Conservation (phyloP, 2,888 invertebrate species). For the Hylaea fasciaria region DNA sequence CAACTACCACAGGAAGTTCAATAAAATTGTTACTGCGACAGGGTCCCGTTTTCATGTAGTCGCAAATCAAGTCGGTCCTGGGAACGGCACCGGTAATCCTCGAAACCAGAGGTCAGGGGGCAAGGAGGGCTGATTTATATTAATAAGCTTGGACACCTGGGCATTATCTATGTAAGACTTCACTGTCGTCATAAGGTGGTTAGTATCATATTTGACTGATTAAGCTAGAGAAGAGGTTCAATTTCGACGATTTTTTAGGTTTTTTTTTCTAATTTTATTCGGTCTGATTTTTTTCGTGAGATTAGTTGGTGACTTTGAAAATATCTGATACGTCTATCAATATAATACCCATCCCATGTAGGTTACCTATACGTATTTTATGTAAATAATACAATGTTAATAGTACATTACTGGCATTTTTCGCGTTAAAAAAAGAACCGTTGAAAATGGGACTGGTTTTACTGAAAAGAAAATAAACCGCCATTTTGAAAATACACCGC, state of each 20-base stretch:
- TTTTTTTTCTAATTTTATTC: too few relatives aligned
- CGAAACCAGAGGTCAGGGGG: conserved; percentile 55
- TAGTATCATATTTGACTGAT: conserved; percentile 1
- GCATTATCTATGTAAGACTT: conserved; percentile 22
- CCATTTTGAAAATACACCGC: conserved; percentile 58
- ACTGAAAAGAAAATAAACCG: conserved; percentile 48
- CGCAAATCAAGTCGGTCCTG: conserved; percentile 47
- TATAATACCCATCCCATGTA: too few relatives aligned
- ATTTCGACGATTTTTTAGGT: background rate
- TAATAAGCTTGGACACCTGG: conserved; percentile 54
- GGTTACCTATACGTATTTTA: too few relatives aligned
- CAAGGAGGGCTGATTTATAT: conserved; percentile 57
- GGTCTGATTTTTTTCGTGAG: too few relatives aligned
- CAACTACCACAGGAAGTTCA: background rate
- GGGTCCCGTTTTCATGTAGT: conserved; percentile 4
- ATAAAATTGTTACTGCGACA: conserved; percentile 8
- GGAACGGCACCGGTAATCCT: conserved; percentile 58
- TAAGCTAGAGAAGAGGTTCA: conserved; percentile 17
- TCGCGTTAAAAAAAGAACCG: conserved; percentile 43
- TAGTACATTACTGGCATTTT: conserved; percentile 4
- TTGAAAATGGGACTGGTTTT: conserved; percentile 56
- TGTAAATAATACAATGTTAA: too few relatives aligned
- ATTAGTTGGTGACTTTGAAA: too few relatives aligned
- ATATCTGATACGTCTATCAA: too few relatives aligned
- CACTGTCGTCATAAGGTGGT: background rate